Evolutionary conservation across 2,888 invertebrate genomes (phyloP).

Genomic region (Melieria crassipennis): DNA sequence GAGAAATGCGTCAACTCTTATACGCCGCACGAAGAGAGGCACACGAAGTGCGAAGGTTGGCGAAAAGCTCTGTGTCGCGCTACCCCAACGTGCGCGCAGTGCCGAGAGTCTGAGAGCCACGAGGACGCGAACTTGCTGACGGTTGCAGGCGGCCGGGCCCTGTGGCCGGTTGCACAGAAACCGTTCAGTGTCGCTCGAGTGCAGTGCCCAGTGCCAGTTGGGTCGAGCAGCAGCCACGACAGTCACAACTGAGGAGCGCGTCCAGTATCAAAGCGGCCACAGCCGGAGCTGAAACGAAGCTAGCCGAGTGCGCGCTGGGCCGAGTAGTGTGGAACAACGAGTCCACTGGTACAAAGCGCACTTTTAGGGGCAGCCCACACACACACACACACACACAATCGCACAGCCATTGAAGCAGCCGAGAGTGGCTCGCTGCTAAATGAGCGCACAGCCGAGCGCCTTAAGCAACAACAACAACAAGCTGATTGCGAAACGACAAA

Average conservation of each 20-base stretch:
- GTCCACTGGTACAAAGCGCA: too few species aligned
- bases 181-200: slow-evolving; percentile 31
- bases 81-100: neutral
- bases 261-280: too few species aligned
- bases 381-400: slow-evolving; percentile 3
- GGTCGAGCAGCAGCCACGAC: too few species aligned
- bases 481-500: neutral
- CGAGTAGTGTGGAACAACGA: too few species aligned
- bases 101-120: neutral
- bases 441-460: too few species aligned
- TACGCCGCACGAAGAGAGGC: neutral
- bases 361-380: neutral
- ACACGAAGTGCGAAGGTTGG: neutral
- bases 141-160: too few species aligned
- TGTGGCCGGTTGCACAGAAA: slow-evolving; percentile 30
- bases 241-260: too few species aligned
- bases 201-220: slow-evolving; percentile 13
- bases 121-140: too few species aligned
- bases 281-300: too few species aligned
- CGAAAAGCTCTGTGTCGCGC: slow-evolving; percentile 7
- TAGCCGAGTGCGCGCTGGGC: too few species aligned
- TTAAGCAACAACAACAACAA: neutral
- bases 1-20: slow-evolving; percentile 18
- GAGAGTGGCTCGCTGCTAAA: too few species aligned
- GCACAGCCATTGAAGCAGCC: too few species aligned